Conservation (phyloP, 2,888 invertebrate species). For the Calameuta idolon region DNA sequence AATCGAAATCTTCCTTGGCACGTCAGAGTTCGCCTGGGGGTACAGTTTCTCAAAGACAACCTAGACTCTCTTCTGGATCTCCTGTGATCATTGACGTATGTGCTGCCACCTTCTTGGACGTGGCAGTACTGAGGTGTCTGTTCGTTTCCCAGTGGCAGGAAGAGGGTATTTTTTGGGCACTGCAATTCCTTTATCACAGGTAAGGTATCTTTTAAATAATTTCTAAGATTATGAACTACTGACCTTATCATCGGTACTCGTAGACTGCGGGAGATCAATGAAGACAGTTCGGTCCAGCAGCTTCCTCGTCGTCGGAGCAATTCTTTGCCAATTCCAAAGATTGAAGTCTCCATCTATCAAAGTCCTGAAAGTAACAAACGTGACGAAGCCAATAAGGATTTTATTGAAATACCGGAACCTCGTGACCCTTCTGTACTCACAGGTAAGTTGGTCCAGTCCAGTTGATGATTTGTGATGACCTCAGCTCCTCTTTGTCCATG, state of each 20-base stretch:
- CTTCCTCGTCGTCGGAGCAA: slow-evolving; percentile 90
- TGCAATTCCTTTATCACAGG: slow-evolving; percentile 92
- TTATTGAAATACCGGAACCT: slow-evolving; percentile 82
- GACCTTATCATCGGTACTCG: not conserved
- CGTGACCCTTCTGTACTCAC: slow-evolving; percentile 76
- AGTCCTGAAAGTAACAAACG: slow-evolving; percentile 78
- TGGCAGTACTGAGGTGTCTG: slow-evolving; percentile 94
- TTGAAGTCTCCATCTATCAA: slow-evolving; percentile 88
- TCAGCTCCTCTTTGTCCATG: slow-evolving; percentile 23
- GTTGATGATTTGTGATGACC: not conserved
- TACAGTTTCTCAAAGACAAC: slow-evolving; percentile 38
- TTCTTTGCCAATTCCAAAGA: slow-evolving; percentile 93
- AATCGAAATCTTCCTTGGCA: slow-evolving; percentile 23
- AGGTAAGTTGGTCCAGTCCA: slow-evolving; percentile 63
- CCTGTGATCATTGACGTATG: slow-evolving; percentile 71
- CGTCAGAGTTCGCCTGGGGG: slow-evolving; percentile 32
- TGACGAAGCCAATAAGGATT: slow-evolving; percentile 76
- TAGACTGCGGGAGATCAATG: slow-evolving; percentile 88
- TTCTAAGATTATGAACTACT: not conserved
- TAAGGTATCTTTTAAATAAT: slow-evolving; percentile 54
- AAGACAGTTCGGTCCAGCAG: slow-evolving; percentile 82
- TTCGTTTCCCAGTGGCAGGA: slow-evolving; percentile 98
- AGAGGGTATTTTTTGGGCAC: slow-evolving; percentile 97
- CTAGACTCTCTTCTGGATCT: slow-evolving; percentile 30
- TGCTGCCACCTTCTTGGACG: slow-evolving; percentile 95